Percentiles rank a stretch among this genome's conserved stretches.
Conservation (phyloP, 2,797 vertebrate species). For the Gymnodraco acuticeps region DNA sequence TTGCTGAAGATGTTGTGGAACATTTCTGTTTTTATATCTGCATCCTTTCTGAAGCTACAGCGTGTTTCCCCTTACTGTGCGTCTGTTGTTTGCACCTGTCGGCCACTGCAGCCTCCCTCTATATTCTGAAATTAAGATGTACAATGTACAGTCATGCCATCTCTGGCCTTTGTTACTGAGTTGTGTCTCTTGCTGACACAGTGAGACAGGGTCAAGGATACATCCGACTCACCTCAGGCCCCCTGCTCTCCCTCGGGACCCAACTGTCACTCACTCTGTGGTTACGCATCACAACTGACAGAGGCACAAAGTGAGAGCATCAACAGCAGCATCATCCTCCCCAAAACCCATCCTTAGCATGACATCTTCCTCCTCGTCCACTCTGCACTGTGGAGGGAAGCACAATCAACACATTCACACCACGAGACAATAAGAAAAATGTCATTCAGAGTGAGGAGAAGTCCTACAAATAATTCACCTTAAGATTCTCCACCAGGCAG, state of each 20-base stretch:
- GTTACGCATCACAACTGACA: conserved; percentile 84
- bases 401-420: conserved; percentile 63
- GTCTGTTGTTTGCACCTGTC: too few species aligned
- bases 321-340: conserved; percentile 82
- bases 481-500: conserved; percentile 56
- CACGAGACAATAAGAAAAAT: conserved; percentile 72
- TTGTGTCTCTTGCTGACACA: conserved; percentile 79
- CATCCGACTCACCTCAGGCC: conserved; percentile 84
- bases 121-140: conserved; percentile 75
- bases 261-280: conserved; percentile 82
- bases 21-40: too few species aligned
- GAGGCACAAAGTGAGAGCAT: conserved; percentile 82
- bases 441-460: conserved; percentile 66
- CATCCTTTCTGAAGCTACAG: too few species aligned
- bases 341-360: conserved; percentile 78
- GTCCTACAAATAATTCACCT: conserved; percentile 79
- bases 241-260: conserved; percentile 74
- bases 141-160: conserved; percentile 70
- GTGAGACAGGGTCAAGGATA: conserved; percentile 76
- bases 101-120: conserved; percentile 21
- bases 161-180: conserved; percentile 67
- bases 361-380: conserved; percentile 82
- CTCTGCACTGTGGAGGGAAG: conserved; percentile 57
- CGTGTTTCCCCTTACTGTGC: too few species aligned
- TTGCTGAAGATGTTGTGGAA: too few species aligned